Percentiles rank a stretch among this genome's conserved stretches.
Conservation (phyloP, 2,113 vertebrate species). For the Mormyrus iriodes region DNA sequence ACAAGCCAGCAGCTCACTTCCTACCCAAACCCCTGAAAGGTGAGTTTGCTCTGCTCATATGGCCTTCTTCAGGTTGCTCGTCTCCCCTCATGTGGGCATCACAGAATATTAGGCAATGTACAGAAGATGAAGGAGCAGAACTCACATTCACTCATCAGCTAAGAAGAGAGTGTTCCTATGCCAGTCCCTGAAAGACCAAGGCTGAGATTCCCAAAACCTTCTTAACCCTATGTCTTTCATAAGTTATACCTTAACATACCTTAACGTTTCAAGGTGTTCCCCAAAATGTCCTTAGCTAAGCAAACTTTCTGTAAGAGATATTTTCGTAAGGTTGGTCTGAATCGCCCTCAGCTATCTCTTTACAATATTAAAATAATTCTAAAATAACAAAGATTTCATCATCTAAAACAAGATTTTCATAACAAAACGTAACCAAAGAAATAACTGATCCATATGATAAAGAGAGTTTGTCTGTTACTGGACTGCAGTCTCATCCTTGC, state of each 20-base stretch:
- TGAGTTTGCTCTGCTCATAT: constrained; percentile 36
- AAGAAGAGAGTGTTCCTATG: neutral
- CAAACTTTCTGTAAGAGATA: neutral
- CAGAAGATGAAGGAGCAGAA: neutral
- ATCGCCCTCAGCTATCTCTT: neutral
- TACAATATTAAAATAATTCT: neutral
- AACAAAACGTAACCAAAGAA: neutral
- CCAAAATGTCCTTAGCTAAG: neutral
- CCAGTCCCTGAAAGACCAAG: neutral
- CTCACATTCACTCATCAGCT: neutral
- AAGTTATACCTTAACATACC: neutral
- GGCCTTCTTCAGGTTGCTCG: neutral
- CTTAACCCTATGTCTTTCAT: neutral
- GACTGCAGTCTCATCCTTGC: neutral
- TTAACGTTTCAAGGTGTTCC: neutral
- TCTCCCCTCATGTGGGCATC: neutral
- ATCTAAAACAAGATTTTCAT: neutral
- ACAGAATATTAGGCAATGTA: neutral
- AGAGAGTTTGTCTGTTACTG: neutral
- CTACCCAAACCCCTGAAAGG: constrained; percentile 98
- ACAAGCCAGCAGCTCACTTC: constrained; percentile 94
- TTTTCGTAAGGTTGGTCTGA: neutral
- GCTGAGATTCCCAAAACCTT: neutral
- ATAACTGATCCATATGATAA: neutral
- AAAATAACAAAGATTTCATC: neutral